A percentile compares a stretch with the other conserved stretches of the same genome.
These are phyloP conservation scores for Hedya salicella DNA, from an alignment of 2,888 invertebrate genomes.

Conservation along the genomic window DNA sequence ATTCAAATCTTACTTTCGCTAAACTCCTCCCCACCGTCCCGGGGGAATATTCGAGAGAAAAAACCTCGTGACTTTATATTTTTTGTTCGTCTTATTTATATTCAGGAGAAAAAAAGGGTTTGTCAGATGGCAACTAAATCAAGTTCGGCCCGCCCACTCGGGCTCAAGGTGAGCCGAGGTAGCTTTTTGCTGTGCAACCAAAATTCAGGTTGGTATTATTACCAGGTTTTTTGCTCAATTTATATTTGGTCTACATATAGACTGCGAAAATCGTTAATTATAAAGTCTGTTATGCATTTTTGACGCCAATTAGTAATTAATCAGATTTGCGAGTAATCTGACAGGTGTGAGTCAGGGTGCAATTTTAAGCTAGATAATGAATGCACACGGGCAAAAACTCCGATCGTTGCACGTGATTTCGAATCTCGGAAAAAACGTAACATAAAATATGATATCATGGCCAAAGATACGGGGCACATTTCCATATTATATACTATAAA, in stretches of 20 bases:
- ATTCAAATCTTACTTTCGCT: slow-evolving; percentile 79
- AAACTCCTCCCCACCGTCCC: slow-evolving; percentile 69
- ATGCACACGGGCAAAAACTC: slow-evolving; percentile 29
- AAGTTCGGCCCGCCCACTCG: slow-evolving; percentile 78
- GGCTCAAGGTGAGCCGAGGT: slow-evolving; percentile 76
- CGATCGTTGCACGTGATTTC: slow-evolving; percentile 10
- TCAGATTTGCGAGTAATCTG: slow-evolving; percentile 30
- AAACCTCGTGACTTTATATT: slow-evolving; percentile 70
- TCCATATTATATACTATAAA: slow-evolving; percentile 11
- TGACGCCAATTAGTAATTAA: slow-evolving; percentile 45
- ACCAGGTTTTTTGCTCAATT: slow-evolving; percentile 46
- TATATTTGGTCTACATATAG: slow-evolving; percentile 50
- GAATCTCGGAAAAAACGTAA: slow-evolving; percentile 13
- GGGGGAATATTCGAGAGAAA: slow-evolving; percentile 64
- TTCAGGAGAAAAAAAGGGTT: slow-evolving; percentile 83
- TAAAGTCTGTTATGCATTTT: slow-evolving; percentile 54
- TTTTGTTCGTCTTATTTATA: slow-evolving; percentile 80
- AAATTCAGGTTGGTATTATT: slow-evolving; percentile 59
- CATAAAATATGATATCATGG: slow-evolving; percentile 30
- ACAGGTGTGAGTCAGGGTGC: slow-evolving; percentile 29
- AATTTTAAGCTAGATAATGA: slow-evolving; percentile 36
- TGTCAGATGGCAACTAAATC: slow-evolving; percentile 82
- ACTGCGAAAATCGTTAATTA: slow-evolving; percentile 58
- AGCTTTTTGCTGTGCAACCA: slow-evolving; percentile 62
- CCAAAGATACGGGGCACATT: slow-evolving; percentile 11